Conservation (phyloP, 2,888 invertebrate genomes). For the Drosophila siamana region DNA sequence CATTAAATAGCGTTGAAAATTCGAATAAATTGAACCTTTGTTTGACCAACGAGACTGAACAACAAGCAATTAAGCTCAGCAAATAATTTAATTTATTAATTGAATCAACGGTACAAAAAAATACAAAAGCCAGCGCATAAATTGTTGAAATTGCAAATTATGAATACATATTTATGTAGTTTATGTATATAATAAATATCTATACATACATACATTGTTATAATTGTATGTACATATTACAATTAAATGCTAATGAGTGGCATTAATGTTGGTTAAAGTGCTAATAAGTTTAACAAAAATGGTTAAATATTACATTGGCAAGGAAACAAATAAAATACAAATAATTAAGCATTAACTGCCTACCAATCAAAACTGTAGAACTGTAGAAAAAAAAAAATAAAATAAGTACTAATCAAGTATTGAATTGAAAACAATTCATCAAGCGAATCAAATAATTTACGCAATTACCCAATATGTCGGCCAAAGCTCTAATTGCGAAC, state of each 20-base stretch:
- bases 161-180: slow-evolving; percentile 29
- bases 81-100: slow-evolving; percentile 78
- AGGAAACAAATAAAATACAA: slow-evolving; percentile 6
- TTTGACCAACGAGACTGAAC: slow-evolving; percentile 49
- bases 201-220: too few species aligned
- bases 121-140: slow-evolving; percentile 40
- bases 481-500: background rate
- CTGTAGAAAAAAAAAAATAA: slow-evolving; percentile 1
- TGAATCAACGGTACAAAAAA: slow-evolving; percentile 41
- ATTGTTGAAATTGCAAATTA: slow-evolving; percentile 60
- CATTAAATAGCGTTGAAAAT: slow-evolving; percentile 63
- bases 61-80: slow-evolving; percentile 71
- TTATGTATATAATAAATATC: background rate
- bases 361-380: background rate
- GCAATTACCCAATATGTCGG: slow-evolving; percentile 9
- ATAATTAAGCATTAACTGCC: slow-evolving; percentile 1
- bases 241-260: slow-evolving; percentile 75
- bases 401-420: slow-evolving; percentile 32
- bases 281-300: slow-evolving; percentile 45
- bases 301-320: slow-evolving; percentile 8
- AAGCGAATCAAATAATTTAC: background rate
- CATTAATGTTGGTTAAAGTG: slow-evolving; percentile 56
- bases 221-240: slow-evolving; percentile 35
- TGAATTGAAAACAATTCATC: background rate
- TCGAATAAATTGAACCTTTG: slow-evolving; percentile 63